phyloP scores from a whole-genome alignment of 2,113 vertebrate species.

The human (Homo sapiens) region DNA sequence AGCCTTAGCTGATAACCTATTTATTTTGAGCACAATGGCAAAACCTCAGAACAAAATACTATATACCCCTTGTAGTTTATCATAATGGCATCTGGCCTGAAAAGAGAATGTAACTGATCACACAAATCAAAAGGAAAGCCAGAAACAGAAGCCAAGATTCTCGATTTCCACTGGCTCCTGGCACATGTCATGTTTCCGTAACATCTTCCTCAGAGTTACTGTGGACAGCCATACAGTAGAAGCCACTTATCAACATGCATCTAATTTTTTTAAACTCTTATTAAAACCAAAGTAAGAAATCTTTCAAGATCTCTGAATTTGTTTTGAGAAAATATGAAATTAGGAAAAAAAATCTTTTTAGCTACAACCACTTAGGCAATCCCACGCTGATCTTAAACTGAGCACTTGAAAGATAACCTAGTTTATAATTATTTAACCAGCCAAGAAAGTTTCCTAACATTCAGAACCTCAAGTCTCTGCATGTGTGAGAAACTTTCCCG shows the following conservation, averaged over 20 bases:
- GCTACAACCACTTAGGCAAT: not conserved
- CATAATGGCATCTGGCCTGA: conserved; percentile 4
- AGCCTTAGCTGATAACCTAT: not conserved
- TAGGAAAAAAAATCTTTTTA: not conserved
- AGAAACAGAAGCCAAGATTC: conserved; percentile 56
- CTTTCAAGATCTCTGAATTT: not conserved
- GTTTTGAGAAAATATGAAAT: conserved; percentile 18
- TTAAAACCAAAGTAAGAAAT: conserved; percentile 28
- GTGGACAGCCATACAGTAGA: not conserved
- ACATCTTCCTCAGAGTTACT: conserved; percentile 1
- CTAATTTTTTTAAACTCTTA: conserved; percentile 3
- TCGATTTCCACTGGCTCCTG: conserved; percentile 12
- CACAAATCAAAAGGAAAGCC: conserved; percentile 47
- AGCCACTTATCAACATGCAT: not conserved
- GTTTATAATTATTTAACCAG: not conserved
- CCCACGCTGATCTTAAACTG: not conserved
- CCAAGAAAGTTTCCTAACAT: not conserved
- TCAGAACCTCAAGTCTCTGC: not conserved
- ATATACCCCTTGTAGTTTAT: conserved; percentile 14
- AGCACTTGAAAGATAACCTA: not conserved
- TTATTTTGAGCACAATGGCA: conserved; percentile 46
- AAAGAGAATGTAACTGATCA: conserved; percentile 35
- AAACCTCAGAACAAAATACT: conserved; percentile 52
- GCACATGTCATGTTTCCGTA: not conserved
- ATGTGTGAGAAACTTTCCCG: conserved; percentile 11